Percentiles rank a stretch among this genome's conserved stretches.
These are phyloP conservation scores for Ochropleura leucogaster DNA, from an alignment of 2,888 invertebrate species.

Conservation along the genomic window DNA sequence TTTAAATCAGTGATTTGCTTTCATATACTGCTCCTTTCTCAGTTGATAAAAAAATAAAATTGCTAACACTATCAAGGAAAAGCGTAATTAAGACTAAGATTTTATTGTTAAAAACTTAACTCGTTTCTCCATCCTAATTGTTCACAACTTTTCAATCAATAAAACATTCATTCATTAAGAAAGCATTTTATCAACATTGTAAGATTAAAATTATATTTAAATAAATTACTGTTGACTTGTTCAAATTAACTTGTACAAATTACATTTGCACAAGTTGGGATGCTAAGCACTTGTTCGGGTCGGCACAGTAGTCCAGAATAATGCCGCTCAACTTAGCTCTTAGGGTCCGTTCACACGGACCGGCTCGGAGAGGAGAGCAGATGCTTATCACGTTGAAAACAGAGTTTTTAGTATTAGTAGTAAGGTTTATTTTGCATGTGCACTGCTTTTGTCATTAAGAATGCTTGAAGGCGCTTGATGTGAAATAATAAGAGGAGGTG, in stretches of 20 bases:
- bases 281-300: slow-evolving; percentile 19
- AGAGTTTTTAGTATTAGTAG: no score
- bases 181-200: slow-evolving; percentile 8
- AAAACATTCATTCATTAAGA: background rate
- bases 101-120: slow-evolving; percentile 15
- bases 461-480: no score
- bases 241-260: slow-evolving; percentile 42
- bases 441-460: no score
- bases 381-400: no score
- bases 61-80: slow-evolving; percentile 6
- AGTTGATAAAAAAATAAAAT: slow-evolving; percentile 8
- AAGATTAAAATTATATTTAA: slow-evolving; percentile 25
- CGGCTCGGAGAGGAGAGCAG: no score
- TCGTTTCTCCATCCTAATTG: slow-evolving; percentile 5
- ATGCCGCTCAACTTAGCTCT: background rate
- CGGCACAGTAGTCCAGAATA: background rate
- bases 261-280: slow-evolving; percentile 51
- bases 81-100: slow-evolving; percentile 15
- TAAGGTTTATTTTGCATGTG: no score
- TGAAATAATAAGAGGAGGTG: no score
- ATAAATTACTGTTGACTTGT: slow-evolving; percentile 41
- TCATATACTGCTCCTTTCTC: slow-evolving; percentile 7
- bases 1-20: slow-evolving; percentile 43
- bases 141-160: slow-evolving; percentile 33
- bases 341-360: no score